These are phyloP conservation scores for Coptotermes formosanus DNA, from an alignment of 1,140 invertebrate genomes.

Conservation along the genomic window DNA sequence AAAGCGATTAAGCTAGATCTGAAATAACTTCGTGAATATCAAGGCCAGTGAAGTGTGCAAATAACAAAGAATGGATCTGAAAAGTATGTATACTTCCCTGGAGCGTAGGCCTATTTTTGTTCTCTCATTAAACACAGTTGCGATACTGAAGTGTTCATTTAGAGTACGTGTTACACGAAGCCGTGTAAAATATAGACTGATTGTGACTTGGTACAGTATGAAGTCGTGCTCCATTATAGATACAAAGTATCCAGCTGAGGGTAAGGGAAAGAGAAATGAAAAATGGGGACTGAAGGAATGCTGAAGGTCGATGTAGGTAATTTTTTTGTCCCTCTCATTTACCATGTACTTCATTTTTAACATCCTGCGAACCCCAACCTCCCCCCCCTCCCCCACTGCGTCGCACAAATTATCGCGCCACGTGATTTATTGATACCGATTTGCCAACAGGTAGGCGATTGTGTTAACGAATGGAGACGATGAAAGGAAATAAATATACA, in stretches of 20 bases:
- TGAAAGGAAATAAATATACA: constrained; percentile 4
- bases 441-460: constrained; percentile 14
- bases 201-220: neutral
- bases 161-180: neutral
- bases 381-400: too few species aligned
- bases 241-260: neutral
- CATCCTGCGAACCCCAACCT: neutral
- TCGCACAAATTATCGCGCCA: neutral
- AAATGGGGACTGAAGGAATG: neutral
- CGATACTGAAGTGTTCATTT: neutral
- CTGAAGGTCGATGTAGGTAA: constrained; percentile 3
- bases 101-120: too few species aligned
- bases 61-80: too few species aligned
- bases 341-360: neutral
- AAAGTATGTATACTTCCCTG: too few species aligned
- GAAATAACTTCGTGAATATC: too few species aligned
- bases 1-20: too few species aligned
- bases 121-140: too few species aligned
- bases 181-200: neutral
- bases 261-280: neutral
- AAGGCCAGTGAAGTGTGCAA: too few species aligned
- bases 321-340: neutral
- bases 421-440: constrained; percentile 8
- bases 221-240: neutral
- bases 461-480: neutral